Evolutionary conservation across 2,797 vertebrate species (phyloP), one percentile per base, ranked within the genome.

Genomic region (Petrocephalus schoutedeni): DNA sequence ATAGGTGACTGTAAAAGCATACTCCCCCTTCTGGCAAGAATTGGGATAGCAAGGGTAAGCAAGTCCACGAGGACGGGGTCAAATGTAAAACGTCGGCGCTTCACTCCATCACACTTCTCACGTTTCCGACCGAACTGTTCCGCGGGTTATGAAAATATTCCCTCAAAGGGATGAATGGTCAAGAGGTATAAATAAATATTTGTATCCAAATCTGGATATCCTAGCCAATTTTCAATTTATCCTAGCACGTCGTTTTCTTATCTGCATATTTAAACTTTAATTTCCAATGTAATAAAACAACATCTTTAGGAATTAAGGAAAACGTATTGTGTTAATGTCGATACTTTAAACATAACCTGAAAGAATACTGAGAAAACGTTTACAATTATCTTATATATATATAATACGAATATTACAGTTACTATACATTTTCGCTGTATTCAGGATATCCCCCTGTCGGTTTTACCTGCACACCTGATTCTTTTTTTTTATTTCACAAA

Each of bases 31-130:
- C 94, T 94, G 96, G 95, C 90, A 93, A 92, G 83, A 85, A 89
- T 71, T 89, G 93, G 93, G 87, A 96, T 90, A 93, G 93, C 95
- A 96, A 96, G 95, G 95, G 96, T 95, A 96, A 95, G 91, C 94
- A 92, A 96, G 95, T 96, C 93, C 95, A 95, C 93, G 91, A 86
- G 71, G 41, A 89, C 71, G 19, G 23, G 67, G 41, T 77, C 74
- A 77, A 77, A 77, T 77, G 74, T 77, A 77, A 77, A 77, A 77
- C 74, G 41, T 77, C 74, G 82, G 51, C 12, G 23, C 51, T 85
- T 28, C 82, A 32, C 82, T 53, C 51, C 32, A 56, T 32, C 82
- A 84, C 82, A 84, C 77, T 53, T 45, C 77, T 45, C 41, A 53
- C 77, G 41, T 82, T 51, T 83, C 80, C 9, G 53, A 51, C 53